These are phyloP conservation scores for Pardalotus punctatus DNA, from an alignment of 2,113 vertebrate species.

Conservation along the genomic window DNA sequence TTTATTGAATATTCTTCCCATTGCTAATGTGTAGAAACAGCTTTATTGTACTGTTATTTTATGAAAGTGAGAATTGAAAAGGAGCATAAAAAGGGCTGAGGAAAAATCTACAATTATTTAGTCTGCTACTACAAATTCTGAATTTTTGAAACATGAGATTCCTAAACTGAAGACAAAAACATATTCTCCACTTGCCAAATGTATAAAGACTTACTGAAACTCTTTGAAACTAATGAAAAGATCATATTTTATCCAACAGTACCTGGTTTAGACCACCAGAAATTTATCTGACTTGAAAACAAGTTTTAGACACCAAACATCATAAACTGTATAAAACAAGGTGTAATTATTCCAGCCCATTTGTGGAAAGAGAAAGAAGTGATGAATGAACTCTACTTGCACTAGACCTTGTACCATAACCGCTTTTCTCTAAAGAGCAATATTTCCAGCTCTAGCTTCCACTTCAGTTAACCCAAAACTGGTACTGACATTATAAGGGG, in stretches of 20 bases:
- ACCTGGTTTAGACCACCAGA: background rate
- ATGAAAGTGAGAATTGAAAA: background rate
- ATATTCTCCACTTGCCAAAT: background rate
- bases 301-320: background rate
- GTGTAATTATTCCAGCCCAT: background rate
- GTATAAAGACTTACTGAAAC: background rate
- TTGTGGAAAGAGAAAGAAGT: background rate
- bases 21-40: background rate
- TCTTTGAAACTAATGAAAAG: background rate
- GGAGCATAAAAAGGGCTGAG: background rate
- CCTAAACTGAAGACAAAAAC: background rate
- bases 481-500: background rate
- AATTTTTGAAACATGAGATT: background rate
- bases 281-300: background rate
- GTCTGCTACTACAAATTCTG: background rate
- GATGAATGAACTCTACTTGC: background rate
- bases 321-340: background rate
- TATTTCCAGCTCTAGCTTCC: background rate
- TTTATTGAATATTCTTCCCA: background rate
- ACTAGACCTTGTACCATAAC: background rate
- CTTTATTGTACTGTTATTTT: background rate
- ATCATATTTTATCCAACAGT: background rate
- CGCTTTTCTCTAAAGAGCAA: background rate
- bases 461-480: background rate
- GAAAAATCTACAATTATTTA: background rate